Base-by-base conservation (phyloP, 2,888 invertebrate species). In the Bimastos eiseni region DNA sequence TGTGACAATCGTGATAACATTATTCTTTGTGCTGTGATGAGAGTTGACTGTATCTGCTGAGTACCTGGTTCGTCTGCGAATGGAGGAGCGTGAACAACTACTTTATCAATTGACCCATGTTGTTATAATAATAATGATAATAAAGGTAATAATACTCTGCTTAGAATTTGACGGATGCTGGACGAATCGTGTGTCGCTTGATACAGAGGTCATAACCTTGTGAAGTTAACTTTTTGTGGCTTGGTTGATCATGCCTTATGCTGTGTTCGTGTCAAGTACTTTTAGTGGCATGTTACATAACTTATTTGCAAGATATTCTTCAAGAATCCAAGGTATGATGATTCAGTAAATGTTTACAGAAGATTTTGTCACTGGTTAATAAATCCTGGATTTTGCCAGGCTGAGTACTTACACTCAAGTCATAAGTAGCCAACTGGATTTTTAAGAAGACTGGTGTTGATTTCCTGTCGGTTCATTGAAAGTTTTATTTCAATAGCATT, bases 11-110 rank as follows among this genome's bases (percentile, higher is more conserved):
- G 55, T 91, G 5, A 49, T 91, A 41, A 83, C 49, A 21, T 36
- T 91, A 49, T 91, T 91, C 88, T 88, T 90, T 36, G 30, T 90
- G 11, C 70, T 90, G 84, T 90, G 90, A 90, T 36, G 37, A 70
- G 70, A 70, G 70, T n/a, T 70, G 70, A 70, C 70, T 70, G 70
- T n/a, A 11, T 70, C 70, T 70, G 70, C 70, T 70, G 70, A 70
- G 70, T 70, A n/a, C n/a, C 70, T n/a, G 70, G n/a, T 70, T 70
- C n/a, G 13, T 70, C n/a, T n/a, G n/a, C 17, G 70, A n/a, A 30
- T 70, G 70, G 30, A 70, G 70, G 11, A 17, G 30, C 70, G n/a
- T 11, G 6, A 15, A 70, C 70, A 8, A 11, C 70, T 13, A 70
- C 13, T 11, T 13, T 70, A n/a, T 70, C 70, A 70, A 70, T n/a